phyloP scores from a whole-genome alignment of 1,140 invertebrate genomes.

The Zeugodacus cucurbitae region DNA sequence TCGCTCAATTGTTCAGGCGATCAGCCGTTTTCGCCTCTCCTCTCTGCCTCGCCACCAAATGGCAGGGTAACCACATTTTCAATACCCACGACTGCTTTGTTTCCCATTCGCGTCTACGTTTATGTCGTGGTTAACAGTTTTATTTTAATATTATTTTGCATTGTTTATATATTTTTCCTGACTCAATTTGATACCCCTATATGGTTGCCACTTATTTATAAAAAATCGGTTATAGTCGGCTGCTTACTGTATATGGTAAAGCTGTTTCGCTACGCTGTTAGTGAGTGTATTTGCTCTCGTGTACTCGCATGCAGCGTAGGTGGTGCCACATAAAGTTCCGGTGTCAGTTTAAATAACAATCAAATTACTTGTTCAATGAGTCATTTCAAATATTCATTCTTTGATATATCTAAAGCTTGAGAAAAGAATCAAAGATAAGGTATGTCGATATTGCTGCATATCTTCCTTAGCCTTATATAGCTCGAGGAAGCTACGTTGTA shows the following conservation, averaged over 20 bases:
- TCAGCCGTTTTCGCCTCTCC: not conserved
- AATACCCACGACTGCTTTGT: not conserved
- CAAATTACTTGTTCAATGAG: not conserved
- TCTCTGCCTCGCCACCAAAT: not conserved
- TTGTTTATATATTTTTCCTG: not conserved
- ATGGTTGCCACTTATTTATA: not conserved
- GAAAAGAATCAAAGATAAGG: too few relatives aligned
- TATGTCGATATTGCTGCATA: too few relatives aligned
- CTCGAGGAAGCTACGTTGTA: too few relatives aligned
- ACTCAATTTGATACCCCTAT: not conserved
- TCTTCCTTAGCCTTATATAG: too few relatives aligned
- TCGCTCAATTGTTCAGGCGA: conserved; percentile 22
- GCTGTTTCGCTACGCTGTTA: not conserved
- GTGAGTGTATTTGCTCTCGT: not conserved
- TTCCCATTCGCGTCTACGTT: not conserved
- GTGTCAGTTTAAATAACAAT: not conserved
- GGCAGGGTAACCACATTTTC: not conserved
- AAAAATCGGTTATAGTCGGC: not conserved
- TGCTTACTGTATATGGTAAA: not conserved
- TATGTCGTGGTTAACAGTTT: not conserved
- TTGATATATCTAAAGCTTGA: too few relatives aligned
- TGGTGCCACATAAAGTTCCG: not conserved
- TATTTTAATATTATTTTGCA: not conserved
- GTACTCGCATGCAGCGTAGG: not conserved
- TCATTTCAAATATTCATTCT: not conserved